Evolutionary conservation across 2,797 vertebrate species (phyloP), one percentile per base, ranked within the genome.

Genomic region (Yasuhikotakia modesta): DNA sequence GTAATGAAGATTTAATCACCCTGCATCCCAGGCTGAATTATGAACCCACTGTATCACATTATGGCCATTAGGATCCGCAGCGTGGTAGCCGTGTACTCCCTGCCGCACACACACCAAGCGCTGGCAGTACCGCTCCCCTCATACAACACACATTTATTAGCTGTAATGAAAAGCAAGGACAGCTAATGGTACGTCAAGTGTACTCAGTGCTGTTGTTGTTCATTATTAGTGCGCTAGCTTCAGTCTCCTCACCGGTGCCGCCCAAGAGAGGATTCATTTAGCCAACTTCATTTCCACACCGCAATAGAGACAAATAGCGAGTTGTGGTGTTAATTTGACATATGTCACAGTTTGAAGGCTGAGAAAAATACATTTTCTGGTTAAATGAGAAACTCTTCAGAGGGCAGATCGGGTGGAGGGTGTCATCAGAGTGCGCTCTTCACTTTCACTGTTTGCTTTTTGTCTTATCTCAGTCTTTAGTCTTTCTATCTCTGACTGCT

Each of bases 1-100:
- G 74, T 91, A 88, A 92, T 92, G 89, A 90, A 89, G 87, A 90
- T 90, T 89, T 91, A 91, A 91, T 91, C 91, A 91, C 87, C 86
- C 76, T 68, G 80, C 83, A 82, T 86, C 85, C 86, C 81, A 24
- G 68, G 77, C 60, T 88, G 88, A 90, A 85, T 91, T 91, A 92
- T 91, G 87, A 88, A 86, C 82, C 80, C 79, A 78, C 67, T 78
- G 73, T 81, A 83, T 83, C 66, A 81, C 84, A 85, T 85, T 84
- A 63, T 65, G 79, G 66, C 86, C 87, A 90, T 86, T 88, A 87
- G 68, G 81, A 79, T 88, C 86, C 80, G 10, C 77, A 86, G 87
- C 86, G 85, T 75, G 58, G 69, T 67, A 68, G 82, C 79, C 84
- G 89, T 90, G 87, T 87, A 83, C 81, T 85, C 70, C 24, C 61